Base-by-base conservation (phyloP, 2,113 vertebrate species). In the Saguinus imperator region DNA sequence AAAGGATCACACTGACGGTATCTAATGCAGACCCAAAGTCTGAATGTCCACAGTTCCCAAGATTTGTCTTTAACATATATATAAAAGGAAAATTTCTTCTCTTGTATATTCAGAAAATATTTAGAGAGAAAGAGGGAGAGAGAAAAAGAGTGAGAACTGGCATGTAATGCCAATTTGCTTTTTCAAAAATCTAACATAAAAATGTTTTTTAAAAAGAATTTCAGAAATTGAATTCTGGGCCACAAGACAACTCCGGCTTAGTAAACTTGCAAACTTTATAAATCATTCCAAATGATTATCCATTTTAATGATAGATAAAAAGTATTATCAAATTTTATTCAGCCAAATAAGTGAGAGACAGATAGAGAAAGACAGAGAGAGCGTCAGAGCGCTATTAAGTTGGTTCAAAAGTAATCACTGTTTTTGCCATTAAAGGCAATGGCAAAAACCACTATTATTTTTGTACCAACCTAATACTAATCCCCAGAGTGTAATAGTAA, bases 51-150 rank as follows among this genome's bases (percentile, higher is more conserved):
- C 86, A 87, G 81, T 91, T 89, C 18, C 72, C 52, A 66, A 66
- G 68, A 91, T 92, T 92, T 95, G 61, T 55, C 87, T 91, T 97
- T 95, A 87, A 94, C 76, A 83, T 94, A 61, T 75, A 94, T 76
- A 97, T 94, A 75, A 92, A 92, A 96, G 79, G 79, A 23, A 92
- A 94, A 79, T 73, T 45, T 92, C 75, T 84, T 61, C 87, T 76
- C 91, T 79, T 61, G 37, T 8, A 21, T 94, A 94, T 72, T 95
- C 55, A 91, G 93, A 95, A 95, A 95, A 97, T 68, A 90, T 95
- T 95, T 43, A 52, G 1, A 76, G 37, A 90, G 50, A 91, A 1
- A 61, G 29, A 76, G 40, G 87, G 29, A 77, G 57, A 73, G 35
- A 70, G 68, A n/a, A 35, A 81, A 23, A 18, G 25, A 85, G 7